phyloP scores from a whole-genome alignment of 2,113 vertebrate genomes.

The Amphilophus citrinellus region DNA sequence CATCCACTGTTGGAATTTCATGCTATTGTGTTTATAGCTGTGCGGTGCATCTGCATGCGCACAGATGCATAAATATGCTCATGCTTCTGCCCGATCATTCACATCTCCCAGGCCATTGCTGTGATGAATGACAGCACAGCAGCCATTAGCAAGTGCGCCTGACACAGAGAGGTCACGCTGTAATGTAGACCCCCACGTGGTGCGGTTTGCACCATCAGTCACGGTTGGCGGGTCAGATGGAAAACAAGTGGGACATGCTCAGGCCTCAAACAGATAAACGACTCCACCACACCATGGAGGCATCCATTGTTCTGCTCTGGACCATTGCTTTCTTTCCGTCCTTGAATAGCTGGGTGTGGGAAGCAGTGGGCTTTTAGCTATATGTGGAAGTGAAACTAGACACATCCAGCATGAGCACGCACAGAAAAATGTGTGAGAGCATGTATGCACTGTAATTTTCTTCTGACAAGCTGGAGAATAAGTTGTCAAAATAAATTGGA shows the following conservation, averaged over 20 bases:
- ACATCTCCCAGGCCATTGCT: constrained; percentile 30
- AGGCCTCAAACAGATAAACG: constrained; percentile 75
- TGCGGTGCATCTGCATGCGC: neutral
- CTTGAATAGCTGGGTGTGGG: constrained; percentile 33
- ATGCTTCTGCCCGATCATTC: constrained; percentile 28
- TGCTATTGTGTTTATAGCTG: neutral
- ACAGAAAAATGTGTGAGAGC: constrained; percentile 17
- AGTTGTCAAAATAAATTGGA: constrained; percentile 68
- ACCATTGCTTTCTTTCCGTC: constrained; percentile 58
- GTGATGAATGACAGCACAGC: constrained; percentile 56
- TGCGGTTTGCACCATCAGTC: constrained; percentile 59
- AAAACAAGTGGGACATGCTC: constrained; percentile 61
- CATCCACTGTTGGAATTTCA: constrained; percentile 19
- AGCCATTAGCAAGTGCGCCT: constrained; percentile 63
- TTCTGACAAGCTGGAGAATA: constrained; percentile 65
- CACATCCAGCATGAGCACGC: constrained; percentile 17
- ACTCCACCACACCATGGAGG: constrained; percentile 50
- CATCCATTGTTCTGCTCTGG: constrained; percentile 67
- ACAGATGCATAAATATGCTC: constrained; percentile 27
- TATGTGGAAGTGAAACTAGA: constrained; percentile 56
- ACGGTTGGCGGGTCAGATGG: constrained; percentile 53
- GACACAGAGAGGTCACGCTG: constrained; percentile 66
- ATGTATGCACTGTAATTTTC: constrained; percentile 57
- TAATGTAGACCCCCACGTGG: constrained; percentile 66
- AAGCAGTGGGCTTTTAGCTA: constrained; percentile 52